Conservation (phyloP, 2,113 vertebrate genomes). For the Passer domesticus region DNA sequence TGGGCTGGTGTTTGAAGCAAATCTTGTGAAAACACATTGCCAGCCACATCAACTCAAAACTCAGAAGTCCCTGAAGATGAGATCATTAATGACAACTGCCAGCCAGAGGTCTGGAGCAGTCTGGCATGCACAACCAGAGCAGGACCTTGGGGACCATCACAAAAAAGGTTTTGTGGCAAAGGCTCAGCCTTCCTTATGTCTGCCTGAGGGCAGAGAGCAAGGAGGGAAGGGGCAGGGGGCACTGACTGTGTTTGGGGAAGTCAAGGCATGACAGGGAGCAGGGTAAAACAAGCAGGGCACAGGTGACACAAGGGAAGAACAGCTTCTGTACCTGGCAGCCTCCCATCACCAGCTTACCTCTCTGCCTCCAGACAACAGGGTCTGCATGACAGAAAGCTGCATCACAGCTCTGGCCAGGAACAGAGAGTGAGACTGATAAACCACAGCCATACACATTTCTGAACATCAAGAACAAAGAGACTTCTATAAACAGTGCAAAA, state of each 20-base stretch:
- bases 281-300: not conserved
- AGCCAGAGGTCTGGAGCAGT: not conserved
- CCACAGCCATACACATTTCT: accelerated
- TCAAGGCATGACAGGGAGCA: not conserved
- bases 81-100: not conserved
- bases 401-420: not conserved
- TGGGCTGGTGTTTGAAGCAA: not conserved
- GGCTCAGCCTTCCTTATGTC: accelerated
- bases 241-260: not conserved
- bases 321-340: not conserved
- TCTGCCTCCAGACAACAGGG: not conserved
- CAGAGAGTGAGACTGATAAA: not conserved
- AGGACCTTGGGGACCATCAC: not conserved
- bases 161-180: not conserved
- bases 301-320: not conserved
- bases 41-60: not conserved
- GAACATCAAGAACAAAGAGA: not conserved
- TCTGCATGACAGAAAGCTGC: not conserved
- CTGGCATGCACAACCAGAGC: not conserved
- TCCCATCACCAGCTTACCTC: not conserved
- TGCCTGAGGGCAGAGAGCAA: not conserved
- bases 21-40: accelerated
- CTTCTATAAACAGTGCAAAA: not conserved
- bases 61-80: not conserved
- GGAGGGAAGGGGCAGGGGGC: not conserved